Conservation (phyloP, 1,140 invertebrate genomes). For the Phortica variegata region DNA sequence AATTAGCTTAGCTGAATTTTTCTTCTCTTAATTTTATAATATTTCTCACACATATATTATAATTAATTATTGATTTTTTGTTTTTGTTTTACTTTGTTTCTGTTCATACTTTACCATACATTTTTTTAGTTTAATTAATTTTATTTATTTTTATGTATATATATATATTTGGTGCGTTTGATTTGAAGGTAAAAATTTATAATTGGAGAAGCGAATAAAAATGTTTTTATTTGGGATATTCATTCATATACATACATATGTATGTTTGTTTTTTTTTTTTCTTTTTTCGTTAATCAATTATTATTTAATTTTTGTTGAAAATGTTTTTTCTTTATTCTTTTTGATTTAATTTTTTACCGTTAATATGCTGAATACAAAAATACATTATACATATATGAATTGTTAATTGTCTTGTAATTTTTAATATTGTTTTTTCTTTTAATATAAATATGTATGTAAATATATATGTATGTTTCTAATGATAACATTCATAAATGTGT, state of each 20-base stretch:
- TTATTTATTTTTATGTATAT: constrained; percentile 18
- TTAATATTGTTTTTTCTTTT: constrained; percentile 28
- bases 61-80: no score
- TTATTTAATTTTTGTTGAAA: constrained; percentile 29
- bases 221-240: constrained; percentile 10
- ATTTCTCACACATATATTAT: no score
- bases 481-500: not conserved
- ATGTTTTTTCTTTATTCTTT: constrained; percentile 28
- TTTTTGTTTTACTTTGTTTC: no score
- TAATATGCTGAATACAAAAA: constrained; percentile 49
- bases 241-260: constrained; percentile 24
- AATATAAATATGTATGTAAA: not conserved
- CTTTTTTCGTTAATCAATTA: constrained; percentile 23
- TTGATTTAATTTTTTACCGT: constrained; percentile 17
- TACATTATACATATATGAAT: constrained; percentile 46
- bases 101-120: no score
- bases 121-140: constrained; percentile 9
- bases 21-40: no score
- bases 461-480: constrained; percentile 11
- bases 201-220: constrained; percentile 34
- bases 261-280: no score
- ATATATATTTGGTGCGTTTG: constrained; percentile 31
- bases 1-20: constrained; percentile 27
- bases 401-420: no score
- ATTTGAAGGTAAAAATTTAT: constrained; percentile 11